Percentiles rank a stretch among this genome's conserved stretches.
Evolutionary conservation across 1,140 invertebrate species (phyloP).

Genomic region (Hirudo medicinalis): DNA sequence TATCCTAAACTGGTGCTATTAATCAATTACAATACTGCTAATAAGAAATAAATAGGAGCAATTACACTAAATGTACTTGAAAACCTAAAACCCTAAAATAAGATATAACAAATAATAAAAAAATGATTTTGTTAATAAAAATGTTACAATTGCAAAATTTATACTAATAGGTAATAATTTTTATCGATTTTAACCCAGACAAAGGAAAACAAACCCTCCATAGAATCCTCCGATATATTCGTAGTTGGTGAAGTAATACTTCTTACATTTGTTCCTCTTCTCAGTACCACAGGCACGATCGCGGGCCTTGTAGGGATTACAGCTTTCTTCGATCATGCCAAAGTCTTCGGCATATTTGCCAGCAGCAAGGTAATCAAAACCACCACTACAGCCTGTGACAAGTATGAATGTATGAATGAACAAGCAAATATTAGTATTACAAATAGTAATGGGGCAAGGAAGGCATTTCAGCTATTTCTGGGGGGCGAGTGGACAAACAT

Average conservation of each 20-base stretch:
- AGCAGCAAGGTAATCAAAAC: slow-evolving; percentile 42
- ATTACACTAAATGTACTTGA: background rate
- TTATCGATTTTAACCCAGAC: background rate
- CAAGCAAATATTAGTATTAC: too few relatives aligned
- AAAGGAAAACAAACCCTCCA: slow-evolving; percentile 29
- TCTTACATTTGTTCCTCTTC: slow-evolving; percentile 27
- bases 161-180: too few relatives aligned
- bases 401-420: too few relatives aligned
- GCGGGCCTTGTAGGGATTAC: slow-evolving; percentile 42
- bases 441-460: too few relatives aligned
- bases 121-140: too few relatives aligned
- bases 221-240: slow-evolving; percentile 45
- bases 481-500: too few relatives aligned
- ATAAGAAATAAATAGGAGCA: background rate
- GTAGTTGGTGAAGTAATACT: slow-evolving; percentile 43
- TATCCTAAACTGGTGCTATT: background rate
- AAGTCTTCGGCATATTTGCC: slow-evolving; percentile 46
- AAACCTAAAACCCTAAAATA: background rate
- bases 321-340: slow-evolving; percentile 43
- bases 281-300: slow-evolving; percentile 34
- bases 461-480: too few relatives aligned
- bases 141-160: too few relatives aligned
- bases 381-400: background rate
- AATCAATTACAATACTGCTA: background rate
- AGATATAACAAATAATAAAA: too few relatives aligned